These are phyloP conservation scores for Phataginus tetradactyla DNA, from an alignment of 2,797 vertebrate genomes.

Conservation along the genomic window DNA sequence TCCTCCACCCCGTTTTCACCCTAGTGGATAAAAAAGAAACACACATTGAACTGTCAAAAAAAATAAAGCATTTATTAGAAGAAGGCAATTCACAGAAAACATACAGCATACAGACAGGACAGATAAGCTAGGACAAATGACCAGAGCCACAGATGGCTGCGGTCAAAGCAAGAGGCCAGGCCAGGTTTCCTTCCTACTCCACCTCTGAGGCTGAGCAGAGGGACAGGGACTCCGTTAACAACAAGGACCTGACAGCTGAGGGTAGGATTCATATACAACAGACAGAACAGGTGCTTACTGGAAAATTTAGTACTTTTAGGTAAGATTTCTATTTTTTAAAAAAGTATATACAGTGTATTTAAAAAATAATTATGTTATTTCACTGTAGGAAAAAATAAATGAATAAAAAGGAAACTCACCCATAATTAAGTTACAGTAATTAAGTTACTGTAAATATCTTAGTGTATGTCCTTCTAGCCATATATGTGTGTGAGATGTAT, in stretches of 20 bases:
- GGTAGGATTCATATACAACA: not conserved
- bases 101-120: too few species aligned
- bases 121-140: not conserved
- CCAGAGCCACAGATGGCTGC: not conserved
- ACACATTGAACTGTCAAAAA: not conserved
- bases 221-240: not conserved
- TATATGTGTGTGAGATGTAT: not conserved
- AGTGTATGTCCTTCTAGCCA: not conserved
- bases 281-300: not conserved
- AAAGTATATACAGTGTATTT: not conserved
- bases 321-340: not conserved
- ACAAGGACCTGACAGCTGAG: not conserved
- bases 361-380: not conserved
- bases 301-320: not conserved
- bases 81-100: not conserved
- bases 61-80: not conserved
- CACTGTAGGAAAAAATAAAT: not conserved
- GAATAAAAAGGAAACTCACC: not conserved
- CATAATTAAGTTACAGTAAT: not conserved
- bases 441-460: not conserved
- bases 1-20: conserved; percentile 95
- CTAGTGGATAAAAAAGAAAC: conserved; percentile 84
- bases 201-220: not conserved
- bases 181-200: not conserved
- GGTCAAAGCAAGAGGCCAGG: not conserved